A percentile compares a stretch with the other conserved stretches of the same genome.
Evolutionary conservation across 2,888 invertebrate species (phyloP).

Genomic region (Kryphioiulus occultus): DNA sequence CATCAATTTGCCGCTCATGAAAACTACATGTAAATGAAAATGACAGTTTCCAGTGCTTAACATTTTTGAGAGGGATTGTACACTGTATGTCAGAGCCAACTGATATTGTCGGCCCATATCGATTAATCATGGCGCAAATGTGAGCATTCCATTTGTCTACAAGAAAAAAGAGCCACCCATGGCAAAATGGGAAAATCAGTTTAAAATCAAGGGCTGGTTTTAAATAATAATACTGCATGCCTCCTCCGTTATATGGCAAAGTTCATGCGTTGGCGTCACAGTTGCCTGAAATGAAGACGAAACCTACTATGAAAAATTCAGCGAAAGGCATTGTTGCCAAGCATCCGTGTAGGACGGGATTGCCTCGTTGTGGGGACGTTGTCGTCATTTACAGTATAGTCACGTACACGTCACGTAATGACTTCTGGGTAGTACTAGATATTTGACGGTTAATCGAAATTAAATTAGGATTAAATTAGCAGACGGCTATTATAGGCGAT

Average conservation of each 20-base stretch:
- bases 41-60: no score
- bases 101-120: not conserved
- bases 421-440: not conserved
- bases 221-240: not conserved
- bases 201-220: not conserved
- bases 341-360: no score
- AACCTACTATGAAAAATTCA: not conserved
- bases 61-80: no score
- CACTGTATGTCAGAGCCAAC: not conserved
- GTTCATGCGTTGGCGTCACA: not conserved
- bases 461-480: no score
- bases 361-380: no score
- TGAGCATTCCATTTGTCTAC: not conserved
- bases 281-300: not conserved
- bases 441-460: not conserved
- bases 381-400: not conserved
- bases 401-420: not conserved
- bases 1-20: no score
- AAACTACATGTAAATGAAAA: no score
- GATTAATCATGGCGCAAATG: not conserved
- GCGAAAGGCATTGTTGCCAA: not conserved
- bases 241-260: not conserved
- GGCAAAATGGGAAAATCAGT: no score
- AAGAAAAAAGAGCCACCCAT: not conserved
- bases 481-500: not conserved